These are phyloP conservation scores for Vombatus ursinus DNA, from an alignment of 2,113 vertebrate genomes.

Conservation along the genomic window DNA sequence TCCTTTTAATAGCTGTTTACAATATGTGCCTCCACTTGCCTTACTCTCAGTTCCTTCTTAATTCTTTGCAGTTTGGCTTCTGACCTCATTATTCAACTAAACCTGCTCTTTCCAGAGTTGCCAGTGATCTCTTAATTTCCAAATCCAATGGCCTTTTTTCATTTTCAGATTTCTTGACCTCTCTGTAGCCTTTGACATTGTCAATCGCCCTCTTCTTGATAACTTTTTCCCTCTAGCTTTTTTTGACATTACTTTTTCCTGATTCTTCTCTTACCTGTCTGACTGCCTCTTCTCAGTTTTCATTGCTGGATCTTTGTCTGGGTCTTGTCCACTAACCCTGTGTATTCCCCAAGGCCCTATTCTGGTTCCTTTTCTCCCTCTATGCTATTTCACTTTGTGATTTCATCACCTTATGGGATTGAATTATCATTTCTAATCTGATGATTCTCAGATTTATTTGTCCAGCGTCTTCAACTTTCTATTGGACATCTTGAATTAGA, in stretches of 20 bases:
- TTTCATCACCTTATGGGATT: background rate
- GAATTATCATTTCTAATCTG: background rate
- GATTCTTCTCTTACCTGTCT: no score
- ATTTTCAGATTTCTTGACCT: background rate
- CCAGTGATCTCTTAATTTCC: background rate
- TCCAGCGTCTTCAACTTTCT: background rate
- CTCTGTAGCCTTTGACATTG: background rate
- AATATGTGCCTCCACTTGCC: background rate
- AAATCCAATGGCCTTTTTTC: background rate
- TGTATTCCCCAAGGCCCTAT: background rate
- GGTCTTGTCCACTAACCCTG: background rate
- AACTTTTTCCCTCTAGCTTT: no score
- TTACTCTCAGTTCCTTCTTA: background rate
- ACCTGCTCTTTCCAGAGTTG: background rate
- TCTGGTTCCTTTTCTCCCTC: background rate
- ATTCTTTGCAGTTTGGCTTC: background rate
- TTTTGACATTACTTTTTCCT: no score
- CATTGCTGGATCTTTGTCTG: background rate
- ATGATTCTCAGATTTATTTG: background rate
- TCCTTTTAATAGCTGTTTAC: background rate
- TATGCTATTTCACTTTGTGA: background rate
- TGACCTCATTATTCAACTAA: background rate
- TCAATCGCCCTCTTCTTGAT: no score
- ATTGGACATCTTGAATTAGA: background rate
- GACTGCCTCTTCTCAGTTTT: no score